Evolutionary conservation across 2,888 invertebrate genomes (phyloP), one percentile per base, ranked within the genome.

Genomic region (Drosophila koepferae): DNA sequence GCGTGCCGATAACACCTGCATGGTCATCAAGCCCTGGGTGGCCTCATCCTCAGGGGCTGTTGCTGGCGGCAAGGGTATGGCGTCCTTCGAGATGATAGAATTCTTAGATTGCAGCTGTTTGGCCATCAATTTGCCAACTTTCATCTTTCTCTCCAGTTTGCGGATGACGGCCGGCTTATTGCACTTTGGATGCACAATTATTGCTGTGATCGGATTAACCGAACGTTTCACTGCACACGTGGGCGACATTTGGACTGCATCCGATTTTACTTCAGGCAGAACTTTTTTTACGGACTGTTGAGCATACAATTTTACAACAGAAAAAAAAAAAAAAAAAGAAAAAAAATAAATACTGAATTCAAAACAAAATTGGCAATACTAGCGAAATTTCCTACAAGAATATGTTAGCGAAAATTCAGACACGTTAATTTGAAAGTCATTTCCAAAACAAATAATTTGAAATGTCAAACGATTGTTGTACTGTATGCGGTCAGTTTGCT

Each of bases 1-100:
- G 1, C 92, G 85, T 8, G 90, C 90, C 1, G 92, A 91, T 3
- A 92, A 70, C 56, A 90, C 86, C 46, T 92, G 91, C 48, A 92
- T 61, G 6, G 91, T 61, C 49, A 74, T 68, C 8, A 91, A 72
- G 2, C 74, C 73, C n/a, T 92, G 80, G 0, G 65, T 68, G 3
- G 91, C 92, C 34, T 92, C 92, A 16, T 91, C 91, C 31, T 85
- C 74, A 72, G 41, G 44, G 0, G 10, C 20, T 16, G 43, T 34
- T 44, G 60, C 60, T 9, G 60, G 75, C 40, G 86, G 89, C 66
- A 91, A 59, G 3, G 91, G 91, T 59, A 91, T 91, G 16, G 90
- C 82, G 6, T 80, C 79, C 20, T 69, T 80, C 3, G 82, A 82
- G 36, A 84, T 68, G 1, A 77, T 60, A 18, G 81, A 73, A 46